phyloP scores from a whole-genome alignment of 2,888 invertebrate species.

The Acrocera orbiculus region DNA sequence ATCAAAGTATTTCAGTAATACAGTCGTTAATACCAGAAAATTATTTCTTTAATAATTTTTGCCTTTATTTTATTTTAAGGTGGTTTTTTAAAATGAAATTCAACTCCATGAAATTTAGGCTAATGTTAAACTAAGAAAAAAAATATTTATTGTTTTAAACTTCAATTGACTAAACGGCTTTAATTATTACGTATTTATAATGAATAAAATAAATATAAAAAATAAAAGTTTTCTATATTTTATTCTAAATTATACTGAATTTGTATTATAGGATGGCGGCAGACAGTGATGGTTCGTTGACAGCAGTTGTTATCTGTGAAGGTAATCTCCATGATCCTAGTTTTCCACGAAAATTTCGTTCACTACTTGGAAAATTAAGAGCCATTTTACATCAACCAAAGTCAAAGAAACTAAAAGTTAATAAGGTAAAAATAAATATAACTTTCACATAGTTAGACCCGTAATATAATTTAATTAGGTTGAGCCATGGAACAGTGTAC shows the following conservation, averaged over 20 bases:
- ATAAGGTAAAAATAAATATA: slow-evolving; percentile 30
- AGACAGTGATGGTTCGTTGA: slow-evolving; percentile 61
- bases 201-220: too few relatives aligned
- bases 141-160: too few relatives aligned
- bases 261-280: slow-evolving; percentile 48
- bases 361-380: slow-evolving; percentile 60
- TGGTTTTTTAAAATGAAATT: too few relatives aligned
- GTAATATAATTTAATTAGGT: slow-evolving; percentile 31
- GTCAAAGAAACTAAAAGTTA: slow-evolving; percentile 43
- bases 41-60: too few relatives aligned
- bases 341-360: slow-evolving; percentile 63
- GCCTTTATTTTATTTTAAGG: too few relatives aligned
- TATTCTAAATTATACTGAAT: not conserved
- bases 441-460: not conserved
- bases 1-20: too few relatives aligned
- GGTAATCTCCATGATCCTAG: slow-evolving; percentile 77
- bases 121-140: too few relatives aligned
- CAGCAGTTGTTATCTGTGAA: slow-evolving; percentile 79
- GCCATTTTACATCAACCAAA: slow-evolving; percentile 44
- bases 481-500: slow-evolving; percentile 97
- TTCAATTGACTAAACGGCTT: too few relatives aligned
- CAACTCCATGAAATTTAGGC: too few relatives aligned
- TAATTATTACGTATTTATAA: too few relatives aligned
- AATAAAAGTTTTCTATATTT: too few relatives aligned
- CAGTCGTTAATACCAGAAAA: too few relatives aligned